These are phyloP conservation scores for Leptinotarsa haldemani DNA, from an alignment of 2,888 invertebrate species.

Conservation along the genomic window DNA sequence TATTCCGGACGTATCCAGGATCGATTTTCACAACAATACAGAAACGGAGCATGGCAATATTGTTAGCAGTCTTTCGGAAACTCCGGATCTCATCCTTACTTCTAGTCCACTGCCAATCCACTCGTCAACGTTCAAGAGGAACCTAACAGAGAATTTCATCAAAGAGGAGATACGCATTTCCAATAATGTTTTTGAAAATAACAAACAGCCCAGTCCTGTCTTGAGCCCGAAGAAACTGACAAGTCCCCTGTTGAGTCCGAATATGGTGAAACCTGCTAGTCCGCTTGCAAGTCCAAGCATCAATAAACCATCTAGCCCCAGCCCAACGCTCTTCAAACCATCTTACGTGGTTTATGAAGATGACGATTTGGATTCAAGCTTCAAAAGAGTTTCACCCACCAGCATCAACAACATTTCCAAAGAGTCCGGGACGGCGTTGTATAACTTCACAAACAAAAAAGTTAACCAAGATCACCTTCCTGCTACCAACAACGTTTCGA, in stretches of 20 bases:
- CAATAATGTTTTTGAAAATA: slow-evolving; percentile 16
- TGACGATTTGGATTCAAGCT: slow-evolving; percentile 34
- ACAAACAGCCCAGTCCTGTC: background rate
- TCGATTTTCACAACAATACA: slow-evolving; percentile 47
- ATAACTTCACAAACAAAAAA: slow-evolving; percentile 68
- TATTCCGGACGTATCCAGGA: slow-evolving; percentile 63
- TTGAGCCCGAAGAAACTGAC: slow-evolving; percentile 27
- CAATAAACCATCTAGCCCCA: slow-evolving; percentile 32
- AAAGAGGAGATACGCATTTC: slow-evolving; percentile 46
- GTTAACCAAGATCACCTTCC: slow-evolving; percentile 51
- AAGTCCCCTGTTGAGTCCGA: slow-evolving; percentile 40
- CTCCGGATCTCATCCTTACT: slow-evolving; percentile 68
- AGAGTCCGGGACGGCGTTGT: slow-evolving; percentile 71
- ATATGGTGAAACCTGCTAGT: slow-evolving; percentile 35
- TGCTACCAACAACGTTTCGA: slow-evolving; percentile 58
- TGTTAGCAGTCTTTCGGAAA: slow-evolving; percentile 59
- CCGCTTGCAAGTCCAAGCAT: slow-evolving; percentile 38
- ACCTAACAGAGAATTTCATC: slow-evolving; percentile 50
- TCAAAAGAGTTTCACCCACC: slow-evolving; percentile 48
- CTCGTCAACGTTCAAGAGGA: slow-evolving; percentile 50
- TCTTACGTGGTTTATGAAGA: slow-evolving; percentile 31
- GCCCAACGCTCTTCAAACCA: slow-evolving; percentile 51
- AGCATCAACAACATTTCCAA: slow-evolving; percentile 73
- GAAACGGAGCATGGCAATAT: slow-evolving; percentile 43
- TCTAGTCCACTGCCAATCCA: slow-evolving; percentile 56